Evolutionary conservation across 2,888 invertebrate species (phyloP), one percentile per base, ranked within the genome.

Genomic region (Drosophila pseudotakahashii): DNA sequence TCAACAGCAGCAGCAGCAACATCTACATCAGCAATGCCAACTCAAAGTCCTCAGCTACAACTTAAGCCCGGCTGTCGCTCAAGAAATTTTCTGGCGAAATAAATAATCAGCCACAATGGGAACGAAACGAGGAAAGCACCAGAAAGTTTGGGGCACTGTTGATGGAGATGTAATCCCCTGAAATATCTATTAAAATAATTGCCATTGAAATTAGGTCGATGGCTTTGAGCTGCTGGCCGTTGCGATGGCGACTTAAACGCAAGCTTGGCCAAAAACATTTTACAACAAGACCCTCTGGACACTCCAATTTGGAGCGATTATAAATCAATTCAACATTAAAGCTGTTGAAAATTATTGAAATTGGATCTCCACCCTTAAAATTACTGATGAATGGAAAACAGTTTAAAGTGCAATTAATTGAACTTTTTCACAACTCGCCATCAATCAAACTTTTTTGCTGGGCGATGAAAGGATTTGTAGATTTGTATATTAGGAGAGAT

Each of bases 41-140:
- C 42, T 37, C 67, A 74, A 75, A 62, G 66, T 51, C 69, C 44
- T 37, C 32, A 58, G 58, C 44, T 59, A 75, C 64, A 76, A 72
- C 71, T 74, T 76, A 81, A 85, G 71, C 73, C 72, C 36, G 51
- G 19, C 73, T 85, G 79, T 85, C 79, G 71, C 77, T 85, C 79
- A 84, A 53, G 45, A 63, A 84, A 81, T 58, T 68, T 73, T 57
- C 76, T 41, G 62, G 55, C 62, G 64, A 77, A 79, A 81, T 76
- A 79, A 81, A 79, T 74, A 79, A 69, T 69, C 63, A 62, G 69
- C 54, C 59, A 51, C 78, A 76, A 54, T 72, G 73, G 73, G 44
- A 13, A 60, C 62, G 39, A 42, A 34, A 39, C 9, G 26, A 26
- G 0, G 26, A 6, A 26, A 30, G 30, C 41, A 37, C 23, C 23